Conservation (phyloP, 2,113 vertebrate genomes). For the Meles meles region DNA sequence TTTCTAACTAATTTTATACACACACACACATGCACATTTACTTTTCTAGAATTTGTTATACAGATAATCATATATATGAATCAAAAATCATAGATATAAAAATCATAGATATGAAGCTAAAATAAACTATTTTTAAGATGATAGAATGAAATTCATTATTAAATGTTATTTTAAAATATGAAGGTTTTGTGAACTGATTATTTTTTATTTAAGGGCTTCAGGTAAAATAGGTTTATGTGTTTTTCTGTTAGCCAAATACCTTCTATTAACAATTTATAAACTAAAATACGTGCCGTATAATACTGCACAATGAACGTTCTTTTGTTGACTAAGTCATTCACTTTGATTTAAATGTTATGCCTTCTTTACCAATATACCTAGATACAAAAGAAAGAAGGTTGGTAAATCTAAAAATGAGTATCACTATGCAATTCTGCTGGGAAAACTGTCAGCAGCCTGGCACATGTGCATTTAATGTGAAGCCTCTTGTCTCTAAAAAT, state of each 20-base stretch:
- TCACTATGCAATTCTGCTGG: slow-evolving; percentile 22
- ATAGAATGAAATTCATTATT: neutral
- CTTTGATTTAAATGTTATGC: slow-evolving; percentile 32
- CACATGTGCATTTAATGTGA: slow-evolving; percentile 26
- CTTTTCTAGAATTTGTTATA: neutral
- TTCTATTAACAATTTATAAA: neutral
- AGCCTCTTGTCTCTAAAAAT: slow-evolving; percentile 37
- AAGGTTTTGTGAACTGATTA: neutral
- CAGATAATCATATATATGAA: neutral
- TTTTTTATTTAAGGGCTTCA: slow-evolving; percentile 33
- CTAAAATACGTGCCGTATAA: neutral
- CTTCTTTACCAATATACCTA: neutral
- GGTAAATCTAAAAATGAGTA: slow-evolving; percentile 45
- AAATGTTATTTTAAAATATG: slow-evolving; percentile 5
- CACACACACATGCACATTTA: neutral
- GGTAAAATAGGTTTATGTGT: neutral
- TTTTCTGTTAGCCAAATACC: neutral
- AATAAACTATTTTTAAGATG: neutral
- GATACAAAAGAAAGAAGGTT: neutral
- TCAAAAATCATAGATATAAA: neutral
- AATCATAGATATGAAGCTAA: neutral
- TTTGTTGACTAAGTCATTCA: neutral
- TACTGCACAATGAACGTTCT: neutral
- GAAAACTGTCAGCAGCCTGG: slow-evolving; percentile 38
- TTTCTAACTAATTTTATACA: neutral